Evolutionary conservation across 1,140 invertebrate genomes (phyloP).

Genomic region (Eriosoma lanigerum): DNA sequence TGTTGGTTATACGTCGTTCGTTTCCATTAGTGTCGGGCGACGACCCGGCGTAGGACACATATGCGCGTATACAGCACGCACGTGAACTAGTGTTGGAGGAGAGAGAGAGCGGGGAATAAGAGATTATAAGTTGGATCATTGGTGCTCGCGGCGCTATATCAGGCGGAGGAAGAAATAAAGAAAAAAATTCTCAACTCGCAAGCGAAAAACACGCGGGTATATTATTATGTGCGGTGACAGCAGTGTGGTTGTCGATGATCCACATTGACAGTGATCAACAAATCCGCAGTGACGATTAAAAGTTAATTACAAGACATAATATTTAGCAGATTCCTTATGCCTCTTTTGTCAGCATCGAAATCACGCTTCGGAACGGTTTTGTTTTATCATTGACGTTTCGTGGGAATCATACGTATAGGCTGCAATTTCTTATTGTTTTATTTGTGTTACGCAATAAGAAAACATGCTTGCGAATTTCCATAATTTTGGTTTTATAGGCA

Average conservation of each 20-base stretch:
- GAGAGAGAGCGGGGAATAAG: background rate
- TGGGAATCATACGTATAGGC: too few relatives aligned
- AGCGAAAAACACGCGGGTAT: background rate
- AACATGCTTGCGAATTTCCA: too few relatives aligned
- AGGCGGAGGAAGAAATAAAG: background rate
- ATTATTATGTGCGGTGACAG: background rate
- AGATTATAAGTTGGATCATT: background rate
- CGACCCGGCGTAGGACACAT: constrained; percentile 52
- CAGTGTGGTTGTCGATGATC: constrained; percentile 26
- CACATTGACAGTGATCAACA: constrained; percentile 23
- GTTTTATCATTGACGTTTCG: constrained; percentile 10
- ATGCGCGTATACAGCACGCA: background rate
- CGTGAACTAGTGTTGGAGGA: background rate
- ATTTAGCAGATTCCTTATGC: background rate
- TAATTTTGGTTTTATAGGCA: too few relatives aligned
- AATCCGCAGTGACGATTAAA: constrained; percentile 19
- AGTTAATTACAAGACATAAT: constrained; percentile 31
- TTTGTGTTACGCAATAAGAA: too few relatives aligned
- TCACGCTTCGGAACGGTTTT: background rate
- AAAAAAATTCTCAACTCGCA: constrained; percentile 22
- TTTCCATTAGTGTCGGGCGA: constrained; percentile 54
- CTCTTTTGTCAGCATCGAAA: background rate
- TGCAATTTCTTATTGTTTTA: too few relatives aligned
- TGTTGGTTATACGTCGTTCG: constrained; percentile 53
- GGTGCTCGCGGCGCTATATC: background rate